phyloP scores from a whole-genome alignment of 53 echinoderm and acorn worm species.

The Patiria pectinifera region DNA sequence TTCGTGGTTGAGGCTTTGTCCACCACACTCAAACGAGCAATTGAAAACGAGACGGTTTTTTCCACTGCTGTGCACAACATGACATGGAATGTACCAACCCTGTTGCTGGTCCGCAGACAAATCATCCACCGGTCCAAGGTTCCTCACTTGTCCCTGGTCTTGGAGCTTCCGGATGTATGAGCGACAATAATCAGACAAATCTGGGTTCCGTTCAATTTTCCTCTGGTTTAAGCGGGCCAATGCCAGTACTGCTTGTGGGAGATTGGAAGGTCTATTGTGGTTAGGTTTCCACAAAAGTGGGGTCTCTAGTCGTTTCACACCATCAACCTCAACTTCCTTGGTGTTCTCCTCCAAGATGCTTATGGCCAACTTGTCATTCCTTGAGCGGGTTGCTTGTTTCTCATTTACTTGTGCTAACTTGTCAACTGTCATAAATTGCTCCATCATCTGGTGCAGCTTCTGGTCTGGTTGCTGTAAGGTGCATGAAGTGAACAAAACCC shows the following conservation, averaged over 20 bases:
- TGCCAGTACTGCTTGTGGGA: neutral
- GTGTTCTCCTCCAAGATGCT: constrained; percentile 2
- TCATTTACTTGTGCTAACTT: neutral
- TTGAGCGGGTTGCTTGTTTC: neutral
- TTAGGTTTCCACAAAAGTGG: constrained; percentile 3
- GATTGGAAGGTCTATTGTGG: neutral
- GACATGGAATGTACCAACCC: too few relatives aligned
- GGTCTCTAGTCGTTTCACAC: neutral
- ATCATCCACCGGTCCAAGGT: neutral
- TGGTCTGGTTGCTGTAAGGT: neutral
- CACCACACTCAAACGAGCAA: neutral
- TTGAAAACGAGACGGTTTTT: too few relatives aligned
- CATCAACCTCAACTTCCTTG: neutral
- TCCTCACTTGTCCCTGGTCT: neutral
- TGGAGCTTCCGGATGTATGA: constrained; percentile 26
- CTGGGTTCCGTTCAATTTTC: constrained; percentile 22
- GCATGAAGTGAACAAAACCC: neutral
- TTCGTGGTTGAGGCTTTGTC: neutral
- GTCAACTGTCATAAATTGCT: neutral
- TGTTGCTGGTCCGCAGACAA: too few relatives aligned
- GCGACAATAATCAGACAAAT: constrained; percentile 6
- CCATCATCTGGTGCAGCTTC: neutral
- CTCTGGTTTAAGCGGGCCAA: neutral
- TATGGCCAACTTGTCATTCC: neutral
- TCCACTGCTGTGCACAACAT: too few relatives aligned